phyloP scores from a whole-genome alignment of 2,113 vertebrate species.

The Thamnophis sirtalis region DNA sequence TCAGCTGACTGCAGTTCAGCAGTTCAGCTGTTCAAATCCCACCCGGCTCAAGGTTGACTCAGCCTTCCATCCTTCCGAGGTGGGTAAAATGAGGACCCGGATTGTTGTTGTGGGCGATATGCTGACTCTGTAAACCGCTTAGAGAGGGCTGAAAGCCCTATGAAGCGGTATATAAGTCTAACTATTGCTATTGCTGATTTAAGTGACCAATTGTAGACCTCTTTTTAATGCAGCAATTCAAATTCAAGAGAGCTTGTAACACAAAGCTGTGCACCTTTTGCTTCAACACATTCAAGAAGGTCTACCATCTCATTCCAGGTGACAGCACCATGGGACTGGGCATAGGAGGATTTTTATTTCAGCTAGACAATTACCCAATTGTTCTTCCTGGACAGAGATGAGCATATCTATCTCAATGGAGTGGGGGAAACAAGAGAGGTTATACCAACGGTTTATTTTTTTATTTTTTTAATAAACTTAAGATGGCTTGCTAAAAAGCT shows the following conservation, averaged over 20 bases:
- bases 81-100: no score
- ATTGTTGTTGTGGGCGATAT: no score
- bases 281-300: background rate
- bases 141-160: no score
- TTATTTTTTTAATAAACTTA: background rate
- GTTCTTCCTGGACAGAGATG: background rate
- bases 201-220: background rate
- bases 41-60: no score
- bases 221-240: background rate
- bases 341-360: background rate
- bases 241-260: background rate
- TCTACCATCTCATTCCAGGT: background rate
- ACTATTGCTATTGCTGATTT: no score
- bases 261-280: background rate
- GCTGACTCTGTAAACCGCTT: no score
- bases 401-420: background rate
- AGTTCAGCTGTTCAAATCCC: no score
- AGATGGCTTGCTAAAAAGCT: background rate
- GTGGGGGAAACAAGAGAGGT: background rate
- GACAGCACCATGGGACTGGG: background rate
- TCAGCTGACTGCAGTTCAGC: no score
- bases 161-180: no score
- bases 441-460: background rate
- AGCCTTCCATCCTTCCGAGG: no score
- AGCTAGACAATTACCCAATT: background rate